Conservation (phyloP, 2,113 vertebrate genomes). For the Varanus salvator region DNA sequence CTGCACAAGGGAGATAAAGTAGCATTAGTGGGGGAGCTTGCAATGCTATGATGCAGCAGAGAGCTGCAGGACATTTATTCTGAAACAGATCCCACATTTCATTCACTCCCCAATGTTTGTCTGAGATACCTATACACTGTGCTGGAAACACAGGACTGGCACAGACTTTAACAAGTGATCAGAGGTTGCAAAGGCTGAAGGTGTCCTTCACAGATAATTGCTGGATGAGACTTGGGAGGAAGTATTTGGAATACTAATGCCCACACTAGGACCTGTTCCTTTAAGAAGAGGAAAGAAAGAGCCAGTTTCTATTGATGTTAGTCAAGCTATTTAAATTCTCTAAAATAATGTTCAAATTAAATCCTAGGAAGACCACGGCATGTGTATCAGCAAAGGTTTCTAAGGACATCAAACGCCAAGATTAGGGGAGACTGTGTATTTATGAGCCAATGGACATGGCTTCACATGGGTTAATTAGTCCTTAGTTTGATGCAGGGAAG, state of each 20-base stretch:
- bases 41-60: background rate
- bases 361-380: background rate
- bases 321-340: conserved; percentile 2
- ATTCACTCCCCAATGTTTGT: conserved; percentile 24
- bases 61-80: background rate
- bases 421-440: too few relatives aligned
- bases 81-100: conserved; percentile 30
- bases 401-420: too few relatives aligned
- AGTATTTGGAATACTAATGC: conserved; percentile 24
- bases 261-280: background rate
- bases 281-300: background rate
- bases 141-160: conserved; percentile 41
- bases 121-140: accelerated
- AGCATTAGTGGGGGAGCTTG: conserved; percentile 19
- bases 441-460: too few relatives aligned
- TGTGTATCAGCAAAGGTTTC: background rate
- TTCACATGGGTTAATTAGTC: too few relatives aligned
- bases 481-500: too few relatives aligned
- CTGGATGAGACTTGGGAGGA: background rate
- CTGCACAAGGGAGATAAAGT: conserved; percentile 54
- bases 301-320: background rate
- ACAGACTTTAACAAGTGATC: conserved; percentile 17
- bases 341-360: background rate
- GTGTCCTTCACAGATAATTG: conserved; percentile 24
- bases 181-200: background rate